A percentile compares a stretch with the other conserved stretches of the same genome.
Evolutionary conservation across 2,113 vertebrate genomes (phyloP).

Genomic region (Halcyon senegalensis): DNA sequence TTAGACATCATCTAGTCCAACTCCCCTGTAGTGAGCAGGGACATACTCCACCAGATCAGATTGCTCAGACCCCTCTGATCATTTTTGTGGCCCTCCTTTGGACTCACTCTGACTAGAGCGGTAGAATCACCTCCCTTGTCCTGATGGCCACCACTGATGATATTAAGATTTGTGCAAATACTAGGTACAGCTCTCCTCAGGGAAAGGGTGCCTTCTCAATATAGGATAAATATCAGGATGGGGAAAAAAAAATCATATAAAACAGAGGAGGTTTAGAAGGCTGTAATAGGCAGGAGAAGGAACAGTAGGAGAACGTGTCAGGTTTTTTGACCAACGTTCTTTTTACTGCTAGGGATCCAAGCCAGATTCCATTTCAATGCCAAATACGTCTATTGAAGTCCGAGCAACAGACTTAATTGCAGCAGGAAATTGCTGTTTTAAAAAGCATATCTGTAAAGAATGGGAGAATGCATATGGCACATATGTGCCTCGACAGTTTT

Average conservation of each 20-base stretch:
- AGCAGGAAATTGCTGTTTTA: slow-evolving; percentile 4
- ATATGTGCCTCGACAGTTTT: slow-evolving; percentile 50
- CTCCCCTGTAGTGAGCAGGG: background rate
- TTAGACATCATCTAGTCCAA: background rate
- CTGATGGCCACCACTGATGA: background rate
- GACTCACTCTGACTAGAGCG: too few species aligned
- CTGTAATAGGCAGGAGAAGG: background rate
- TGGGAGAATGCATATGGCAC: slow-evolving; percentile 36
- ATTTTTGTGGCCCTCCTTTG: too few species aligned
- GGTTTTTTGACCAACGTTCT: background rate
- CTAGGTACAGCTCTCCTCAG: background rate
- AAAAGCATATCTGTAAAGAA: slow-evolving; percentile 44
- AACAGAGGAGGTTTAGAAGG: background rate
- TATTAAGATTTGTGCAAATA: background rate
- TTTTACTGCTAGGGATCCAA: background rate
- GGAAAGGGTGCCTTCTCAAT: background rate
- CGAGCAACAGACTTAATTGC: slow-evolving; percentile 5
- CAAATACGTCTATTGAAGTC: slow-evolving; percentile 15
- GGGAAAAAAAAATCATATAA: background rate
- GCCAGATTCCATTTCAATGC: background rate
- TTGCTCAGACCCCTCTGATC: background rate
- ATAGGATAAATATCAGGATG: background rate
- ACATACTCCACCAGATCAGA: background rate
- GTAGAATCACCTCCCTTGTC: background rate
- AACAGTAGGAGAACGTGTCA: background rate